Conservation (phyloP, 2,797 vertebrate species). For the Tadarida brasiliensis region DNA sequence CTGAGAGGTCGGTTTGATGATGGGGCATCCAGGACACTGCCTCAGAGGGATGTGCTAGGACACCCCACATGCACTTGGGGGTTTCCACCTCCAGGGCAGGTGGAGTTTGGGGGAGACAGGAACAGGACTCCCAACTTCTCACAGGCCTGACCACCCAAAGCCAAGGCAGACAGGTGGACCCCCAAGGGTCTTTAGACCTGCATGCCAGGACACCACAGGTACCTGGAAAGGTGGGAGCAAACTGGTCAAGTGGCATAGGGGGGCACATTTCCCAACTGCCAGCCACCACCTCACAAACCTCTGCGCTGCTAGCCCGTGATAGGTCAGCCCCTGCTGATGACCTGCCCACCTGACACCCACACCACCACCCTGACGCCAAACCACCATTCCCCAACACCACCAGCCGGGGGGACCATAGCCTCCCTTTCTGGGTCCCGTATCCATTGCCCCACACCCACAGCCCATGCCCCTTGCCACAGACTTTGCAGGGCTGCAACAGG, state of each 20-base stretch:
- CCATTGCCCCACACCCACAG: no score
- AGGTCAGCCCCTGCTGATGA: no score
- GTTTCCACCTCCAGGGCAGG: not conserved
- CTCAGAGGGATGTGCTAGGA: not conserved
- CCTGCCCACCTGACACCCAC: no score
- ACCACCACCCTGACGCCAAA: no score
- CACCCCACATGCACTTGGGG: not conserved
- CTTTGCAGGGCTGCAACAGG: no score
- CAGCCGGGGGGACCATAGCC: no score
- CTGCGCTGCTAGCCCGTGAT: no score
- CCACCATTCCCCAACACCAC: no score
- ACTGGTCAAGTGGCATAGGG: accelerated
- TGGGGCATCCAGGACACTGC: not conserved
- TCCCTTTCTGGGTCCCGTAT: no score
- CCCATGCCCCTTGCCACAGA: no score
- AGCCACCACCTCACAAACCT: no score
- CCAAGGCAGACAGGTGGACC: not conserved
- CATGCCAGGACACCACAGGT: not conserved
- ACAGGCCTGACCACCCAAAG: not conserved
- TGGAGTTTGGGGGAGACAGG: not conserved
- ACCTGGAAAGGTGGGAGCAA: not conserved
- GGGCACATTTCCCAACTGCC: no score
- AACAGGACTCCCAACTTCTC: not conserved
- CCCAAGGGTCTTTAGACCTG: slow-evolving; percentile 16
- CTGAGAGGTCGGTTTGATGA: not conserved